Percentiles rank a stretch among this genome's conserved stretches.
Evolutionary conservation across 2,113 vertebrate species (phyloP).

Genomic region (Arvicanthis niloticus): DNA sequence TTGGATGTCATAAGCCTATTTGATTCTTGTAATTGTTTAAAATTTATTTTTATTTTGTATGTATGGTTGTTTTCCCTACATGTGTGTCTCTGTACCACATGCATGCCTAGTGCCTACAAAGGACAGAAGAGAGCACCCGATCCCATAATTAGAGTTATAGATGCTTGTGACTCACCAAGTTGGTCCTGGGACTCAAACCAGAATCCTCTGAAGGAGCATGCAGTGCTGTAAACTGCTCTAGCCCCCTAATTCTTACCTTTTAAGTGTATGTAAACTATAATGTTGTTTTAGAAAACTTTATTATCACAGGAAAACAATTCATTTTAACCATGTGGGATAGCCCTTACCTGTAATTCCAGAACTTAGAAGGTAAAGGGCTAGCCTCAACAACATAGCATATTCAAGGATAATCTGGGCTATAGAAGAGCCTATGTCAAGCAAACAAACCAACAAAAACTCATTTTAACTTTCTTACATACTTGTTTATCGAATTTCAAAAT

Average conservation of each 20-base stretch:
- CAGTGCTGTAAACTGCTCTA: neutral
- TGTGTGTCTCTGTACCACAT: neutral
- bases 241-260: constrained; percentile 24
- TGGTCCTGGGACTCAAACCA: neutral
- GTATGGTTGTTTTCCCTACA: neutral
- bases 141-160: neutral
- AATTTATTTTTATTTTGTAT: neutral
- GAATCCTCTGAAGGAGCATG: neutral
- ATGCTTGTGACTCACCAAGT: neutral
- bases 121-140: neutral
- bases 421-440: neutral
- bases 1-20: constrained; percentile 14
- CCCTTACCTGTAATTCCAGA: neutral
- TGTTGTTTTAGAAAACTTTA: constrained; percentile 48
- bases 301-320: constrained; percentile 52
- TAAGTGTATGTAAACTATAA: constrained; percentile 41
- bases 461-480: constrained; percentile 12
- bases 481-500: constrained; percentile 24
- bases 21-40: constrained; percentile 37
- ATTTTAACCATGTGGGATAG: neutral
- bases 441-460: constrained; percentile 15
- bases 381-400: neutral
- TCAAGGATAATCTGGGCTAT: neutral
- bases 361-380: neutral
- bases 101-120: neutral